Evolutionary conservation across 2,888 invertebrate species (phyloP).

Genomic region (Andrena camellia): DNA sequence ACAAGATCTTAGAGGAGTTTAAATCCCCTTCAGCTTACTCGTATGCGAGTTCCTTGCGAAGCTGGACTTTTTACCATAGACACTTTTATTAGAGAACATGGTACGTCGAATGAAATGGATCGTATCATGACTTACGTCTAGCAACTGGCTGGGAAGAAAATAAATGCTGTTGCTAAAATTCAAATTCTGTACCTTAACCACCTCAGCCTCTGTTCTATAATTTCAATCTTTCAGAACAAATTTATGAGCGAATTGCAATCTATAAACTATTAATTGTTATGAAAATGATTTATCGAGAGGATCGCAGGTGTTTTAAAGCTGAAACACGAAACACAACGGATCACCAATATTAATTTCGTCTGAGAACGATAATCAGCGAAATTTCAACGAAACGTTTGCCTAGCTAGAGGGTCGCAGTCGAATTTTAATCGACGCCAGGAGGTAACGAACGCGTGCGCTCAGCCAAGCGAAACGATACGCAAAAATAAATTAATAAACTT

Average conservation of each 20-base stretch:
- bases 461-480: slow-evolving; percentile 24
- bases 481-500: slow-evolving; percentile 57
- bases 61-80: not conserved
- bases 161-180: not conserved
- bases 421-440: slow-evolving; percentile 36
- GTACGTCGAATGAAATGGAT: not conserved
- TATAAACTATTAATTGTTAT: not conserved
- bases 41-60: not conserved
- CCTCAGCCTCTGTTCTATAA: not conserved
- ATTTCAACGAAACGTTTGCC: not conserved
- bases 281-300: not conserved
- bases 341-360: not conserved
- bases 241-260: not conserved
- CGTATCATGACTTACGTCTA: not conserved
- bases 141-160: not conserved
- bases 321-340: not conserved
- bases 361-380: not conserved
- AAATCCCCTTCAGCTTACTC: slow-evolving; percentile 20
- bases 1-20: slow-evolving; percentile 16
- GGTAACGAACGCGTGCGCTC: slow-evolving; percentile 35
- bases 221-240: not conserved
- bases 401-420: not conserved
- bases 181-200: not conserved
- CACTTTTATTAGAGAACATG: not conserved
- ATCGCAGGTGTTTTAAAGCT: not conserved